A percentile compares a stretch with the other conserved stretches of the same genome.
These are phyloP conservation scores for Maccullochella peelii DNA, from an alignment of 2,113 vertebrate species.

Conservation along the genomic window DNA sequence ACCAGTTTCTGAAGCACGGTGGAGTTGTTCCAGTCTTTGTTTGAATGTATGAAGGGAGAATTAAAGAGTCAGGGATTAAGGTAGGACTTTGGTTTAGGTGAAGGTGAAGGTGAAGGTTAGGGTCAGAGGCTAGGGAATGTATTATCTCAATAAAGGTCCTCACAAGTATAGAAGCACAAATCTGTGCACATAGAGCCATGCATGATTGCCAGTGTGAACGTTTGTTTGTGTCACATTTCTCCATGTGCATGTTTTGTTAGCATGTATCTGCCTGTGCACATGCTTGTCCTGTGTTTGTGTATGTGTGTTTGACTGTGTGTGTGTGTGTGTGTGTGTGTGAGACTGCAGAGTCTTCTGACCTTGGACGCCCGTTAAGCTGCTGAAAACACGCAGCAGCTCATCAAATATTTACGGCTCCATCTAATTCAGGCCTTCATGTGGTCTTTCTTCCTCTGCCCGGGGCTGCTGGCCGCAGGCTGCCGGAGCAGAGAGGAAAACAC, in stretches of 20 bases:
- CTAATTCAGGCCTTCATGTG: conserved; percentile 69
- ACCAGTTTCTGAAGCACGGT: too few species aligned
- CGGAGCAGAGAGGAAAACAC: conserved; percentile 17
- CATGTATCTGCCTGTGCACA: background rate
- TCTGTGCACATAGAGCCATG: background rate
- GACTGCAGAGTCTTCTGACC: conserved; percentile 60
- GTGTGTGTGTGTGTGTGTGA: conserved; percentile 5
- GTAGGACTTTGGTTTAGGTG: too few species aligned
- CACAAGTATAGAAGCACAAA: background rate
- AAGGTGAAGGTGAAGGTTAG: background rate
- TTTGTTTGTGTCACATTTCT: background rate
- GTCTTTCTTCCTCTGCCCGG: conserved; percentile 46
- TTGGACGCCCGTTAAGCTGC: conserved; percentile 62
- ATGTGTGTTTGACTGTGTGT: background rate
- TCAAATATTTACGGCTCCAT: conserved; percentile 77
- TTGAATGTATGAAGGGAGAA: too few species aligned
- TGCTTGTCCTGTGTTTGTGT: background rate
- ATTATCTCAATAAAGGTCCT: background rate
- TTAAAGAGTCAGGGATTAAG: too few species aligned
- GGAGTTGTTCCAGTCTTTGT: too few species aligned
- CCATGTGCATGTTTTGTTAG: background rate
- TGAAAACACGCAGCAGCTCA: conserved; percentile 67
- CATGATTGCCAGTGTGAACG: background rate
- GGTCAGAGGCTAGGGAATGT: background rate
- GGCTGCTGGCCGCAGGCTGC: conserved; percentile 45